Evolutionary conservation across 2,888 invertebrate species (phyloP), one percentile per base, ranked within the genome.

Genomic region (Caenorhabditis wallacei): DNA sequence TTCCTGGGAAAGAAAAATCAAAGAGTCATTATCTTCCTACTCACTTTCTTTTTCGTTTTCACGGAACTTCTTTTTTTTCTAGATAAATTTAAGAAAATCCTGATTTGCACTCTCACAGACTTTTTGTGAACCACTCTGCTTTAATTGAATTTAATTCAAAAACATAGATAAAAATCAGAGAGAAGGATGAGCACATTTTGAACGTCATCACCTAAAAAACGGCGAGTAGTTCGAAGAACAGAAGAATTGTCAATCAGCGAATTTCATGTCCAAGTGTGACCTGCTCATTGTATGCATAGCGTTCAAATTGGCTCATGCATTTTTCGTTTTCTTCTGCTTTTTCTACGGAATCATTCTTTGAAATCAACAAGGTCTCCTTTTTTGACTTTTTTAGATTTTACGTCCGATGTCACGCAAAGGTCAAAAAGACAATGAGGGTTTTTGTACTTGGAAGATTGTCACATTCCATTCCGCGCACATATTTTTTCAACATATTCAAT

Each of bases 281-380:
- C 75, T 68, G 75, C 66, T 75, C 57, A 66, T 75, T 75, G 57
- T 75, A 75, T 75, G 66, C 75, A 75, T 75, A 26, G 66, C 75
- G 75, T 75, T 75, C 75, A 5, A 48, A 75, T 51, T 26, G 75
- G 59, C 22, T 46, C 59, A 76, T 76, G 76, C 76, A 76, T 76
- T 76, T 76, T 37, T 53, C 22, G 26, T 54, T 26, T 20, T 11
- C 8, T 16, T 53, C 54, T 53, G 22, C 18, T 24, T 30, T 11
- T 64, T 54, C n/a, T 63, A 11, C 11, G 56, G 53, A 74, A 74
- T 63, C 72, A 72, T 40, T 53, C 53, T 18, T 54, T 10, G n/a
- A n/a, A n/a, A n/a, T 30, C 30, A 30, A 53, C 46, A 61, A 66
- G 30, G 35, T 20, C 66, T 30, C 30, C 8, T 30, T 30, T 30